Evolutionary conservation across 2,797 vertebrate species (phyloP).

Genomic region (Mareca penelope): DNA sequence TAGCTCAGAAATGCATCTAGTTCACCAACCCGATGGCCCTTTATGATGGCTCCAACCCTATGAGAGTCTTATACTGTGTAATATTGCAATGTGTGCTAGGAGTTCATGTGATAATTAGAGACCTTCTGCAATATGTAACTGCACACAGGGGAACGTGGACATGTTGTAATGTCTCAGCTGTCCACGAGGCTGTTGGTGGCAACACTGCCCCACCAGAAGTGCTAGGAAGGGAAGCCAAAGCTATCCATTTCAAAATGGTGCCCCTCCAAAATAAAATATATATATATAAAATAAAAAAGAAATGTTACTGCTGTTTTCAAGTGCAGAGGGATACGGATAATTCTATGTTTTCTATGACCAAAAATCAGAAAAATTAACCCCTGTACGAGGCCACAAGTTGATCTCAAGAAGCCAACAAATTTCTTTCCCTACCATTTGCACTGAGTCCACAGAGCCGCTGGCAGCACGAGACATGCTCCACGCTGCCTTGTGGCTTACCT

Average conservation of each 20-base stretch:
- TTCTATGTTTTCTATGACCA: not conserved
- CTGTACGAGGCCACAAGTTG: not conserved
- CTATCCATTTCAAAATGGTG: not conserved
- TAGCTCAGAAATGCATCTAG: not conserved
- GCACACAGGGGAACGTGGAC: not conserved
- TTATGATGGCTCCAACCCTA: not conserved
- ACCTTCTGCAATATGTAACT: fast-evolving
- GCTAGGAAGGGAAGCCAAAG: not conserved
- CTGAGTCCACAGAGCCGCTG: fast-evolving
- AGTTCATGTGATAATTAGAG: not conserved
- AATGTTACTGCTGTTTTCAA: not conserved
- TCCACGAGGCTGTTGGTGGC: not conserved
- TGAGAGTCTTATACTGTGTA: not conserved
- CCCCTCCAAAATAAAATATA: not conserved
- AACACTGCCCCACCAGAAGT: not conserved
- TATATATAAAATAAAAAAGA: not conserved
- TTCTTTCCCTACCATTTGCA: not conserved
- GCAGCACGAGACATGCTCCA: not conserved
- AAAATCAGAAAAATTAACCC: not conserved
- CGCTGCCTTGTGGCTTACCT: fast-evolving
- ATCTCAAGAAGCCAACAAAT: not conserved
- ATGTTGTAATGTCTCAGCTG: not conserved
- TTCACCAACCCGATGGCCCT: not conserved
- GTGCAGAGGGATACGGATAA: not conserved
- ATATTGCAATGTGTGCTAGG: not conserved